Conservation (phyloP, 2,797 vertebrate species). For the Microtus agrestis region DNA sequence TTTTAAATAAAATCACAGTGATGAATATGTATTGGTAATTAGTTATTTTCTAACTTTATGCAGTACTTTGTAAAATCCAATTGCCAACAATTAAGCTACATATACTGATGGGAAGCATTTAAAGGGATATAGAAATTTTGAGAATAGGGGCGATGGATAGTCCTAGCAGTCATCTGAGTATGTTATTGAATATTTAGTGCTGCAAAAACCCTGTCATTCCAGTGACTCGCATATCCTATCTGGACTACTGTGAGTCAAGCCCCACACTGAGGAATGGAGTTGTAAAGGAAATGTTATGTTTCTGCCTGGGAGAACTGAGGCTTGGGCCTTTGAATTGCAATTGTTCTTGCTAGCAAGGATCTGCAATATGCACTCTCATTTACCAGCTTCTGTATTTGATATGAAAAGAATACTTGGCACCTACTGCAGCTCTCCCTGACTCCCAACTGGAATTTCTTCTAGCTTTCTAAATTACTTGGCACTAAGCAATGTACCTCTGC, state of each 20-base stretch:
- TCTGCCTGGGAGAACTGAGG: background rate
- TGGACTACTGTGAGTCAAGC: no score
- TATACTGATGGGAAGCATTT: conserved; percentile 32
- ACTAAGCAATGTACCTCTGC: background rate
- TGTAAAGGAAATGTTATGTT: background rate
- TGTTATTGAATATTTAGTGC: background rate
- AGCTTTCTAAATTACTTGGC: conserved; percentile 78
- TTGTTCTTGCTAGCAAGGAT: conserved; percentile 35
- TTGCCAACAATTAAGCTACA: conserved; percentile 80
- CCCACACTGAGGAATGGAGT: no score
- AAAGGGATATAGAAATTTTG: conserved; percentile 24
- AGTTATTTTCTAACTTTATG: conserved; percentile 78
- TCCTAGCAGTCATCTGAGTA: background rate
- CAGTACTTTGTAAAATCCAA: conserved; percentile 72
- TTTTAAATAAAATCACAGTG: conserved; percentile 79
- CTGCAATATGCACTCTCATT: conserved; percentile 49
- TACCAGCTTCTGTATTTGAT: conserved; percentile 52
- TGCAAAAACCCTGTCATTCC: background rate
- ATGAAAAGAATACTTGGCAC: conserved; percentile 68
- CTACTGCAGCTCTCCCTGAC: background rate
- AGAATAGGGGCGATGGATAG: background rate
- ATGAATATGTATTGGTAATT: conserved; percentile 76
- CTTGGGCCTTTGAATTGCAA: background rate
- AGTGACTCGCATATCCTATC: background rate
- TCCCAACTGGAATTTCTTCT: conserved; percentile 68